Conservation (phyloP, 2,888 invertebrate species). For the Tachina grossa region DNA sequence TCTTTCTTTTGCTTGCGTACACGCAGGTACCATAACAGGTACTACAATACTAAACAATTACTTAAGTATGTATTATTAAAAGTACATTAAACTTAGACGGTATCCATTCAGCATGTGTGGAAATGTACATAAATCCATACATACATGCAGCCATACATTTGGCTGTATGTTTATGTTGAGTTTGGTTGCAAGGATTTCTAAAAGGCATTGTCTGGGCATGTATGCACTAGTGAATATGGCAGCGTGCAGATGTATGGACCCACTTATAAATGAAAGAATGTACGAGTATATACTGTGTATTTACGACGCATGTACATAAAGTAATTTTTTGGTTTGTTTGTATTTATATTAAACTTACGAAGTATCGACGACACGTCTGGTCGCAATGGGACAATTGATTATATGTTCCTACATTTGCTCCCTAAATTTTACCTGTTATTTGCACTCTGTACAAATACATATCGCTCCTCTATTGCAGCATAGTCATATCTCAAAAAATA, state of each 20-base stretch:
- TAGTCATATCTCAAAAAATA: no score
- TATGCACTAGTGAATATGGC: background rate
- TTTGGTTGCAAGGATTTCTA: constrained; percentile 18
- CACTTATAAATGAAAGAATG: background rate
- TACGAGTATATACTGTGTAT: background rate
- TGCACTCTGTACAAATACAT: background rate
- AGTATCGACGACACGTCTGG: constrained; percentile 56
- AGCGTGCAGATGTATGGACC: background rate
- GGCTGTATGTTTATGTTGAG: background rate
- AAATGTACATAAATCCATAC: background rate
- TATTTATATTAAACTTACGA: constrained; percentile 10
- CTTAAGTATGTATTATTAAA: constrained; percentile 77
- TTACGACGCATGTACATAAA: background rate
- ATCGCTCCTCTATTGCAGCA: no score
- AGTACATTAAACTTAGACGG: constrained; percentile 78
- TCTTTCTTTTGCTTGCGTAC: no score
- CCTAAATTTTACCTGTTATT: constrained; percentile 42
- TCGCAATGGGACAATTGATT: constrained; percentile 77
- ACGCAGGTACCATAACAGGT: background rate
- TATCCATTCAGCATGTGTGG: background rate
- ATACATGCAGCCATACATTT: background rate
- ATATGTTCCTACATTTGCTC: constrained; percentile 58
- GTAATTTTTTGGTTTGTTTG: constrained; percentile 42
- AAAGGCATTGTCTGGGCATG: background rate
- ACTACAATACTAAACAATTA: constrained; percentile 64